Evolutionary conservation across 2,113 vertebrate species (phyloP).

Genomic region (Riparia riparia): DNA sequence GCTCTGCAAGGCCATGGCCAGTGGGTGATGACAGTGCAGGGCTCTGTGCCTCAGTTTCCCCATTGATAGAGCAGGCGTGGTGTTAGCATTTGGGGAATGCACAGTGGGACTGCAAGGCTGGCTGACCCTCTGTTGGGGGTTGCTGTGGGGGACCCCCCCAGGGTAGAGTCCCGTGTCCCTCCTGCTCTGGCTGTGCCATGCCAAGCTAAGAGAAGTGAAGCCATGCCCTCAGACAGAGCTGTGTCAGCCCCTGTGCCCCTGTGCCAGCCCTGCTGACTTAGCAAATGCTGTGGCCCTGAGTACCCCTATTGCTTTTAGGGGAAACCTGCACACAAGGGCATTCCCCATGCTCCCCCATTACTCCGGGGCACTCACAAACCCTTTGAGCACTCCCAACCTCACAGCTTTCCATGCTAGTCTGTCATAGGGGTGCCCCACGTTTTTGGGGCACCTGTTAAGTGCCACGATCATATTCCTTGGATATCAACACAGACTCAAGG

Average conservation of each 20-base stretch:
- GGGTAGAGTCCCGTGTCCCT: not conserved
- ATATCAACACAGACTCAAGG: not conserved
- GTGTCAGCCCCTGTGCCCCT: too few relatives aligned
- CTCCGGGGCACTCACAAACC: not conserved
- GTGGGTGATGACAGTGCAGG: not conserved
- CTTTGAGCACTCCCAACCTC: not conserved
- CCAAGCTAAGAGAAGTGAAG: not conserved
- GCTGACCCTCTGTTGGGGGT: not conserved
- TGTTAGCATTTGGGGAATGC: not conserved
- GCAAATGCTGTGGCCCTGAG: rapidly evolving
- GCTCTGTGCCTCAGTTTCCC: not conserved
- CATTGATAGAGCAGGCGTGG: rapidly evolving
- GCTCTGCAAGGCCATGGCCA: rapidly evolving
- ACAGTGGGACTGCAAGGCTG: not conserved
- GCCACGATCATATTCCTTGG: too few relatives aligned
- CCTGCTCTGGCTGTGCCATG: not conserved
- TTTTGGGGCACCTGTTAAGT: not conserved
- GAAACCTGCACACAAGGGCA: not conserved
- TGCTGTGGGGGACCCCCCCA: not conserved
- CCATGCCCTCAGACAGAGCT: not conserved
- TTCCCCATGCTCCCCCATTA: rapidly evolving
- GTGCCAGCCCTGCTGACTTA: rapidly evolving
- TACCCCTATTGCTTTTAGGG: not conserved
- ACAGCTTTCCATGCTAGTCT: not conserved
- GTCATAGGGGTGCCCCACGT: not conserved